Evolutionary conservation across 2,797 vertebrate genomes (phyloP), one percentile per base, ranked within the genome.

Genomic region (Podarcis siculus): DNA sequence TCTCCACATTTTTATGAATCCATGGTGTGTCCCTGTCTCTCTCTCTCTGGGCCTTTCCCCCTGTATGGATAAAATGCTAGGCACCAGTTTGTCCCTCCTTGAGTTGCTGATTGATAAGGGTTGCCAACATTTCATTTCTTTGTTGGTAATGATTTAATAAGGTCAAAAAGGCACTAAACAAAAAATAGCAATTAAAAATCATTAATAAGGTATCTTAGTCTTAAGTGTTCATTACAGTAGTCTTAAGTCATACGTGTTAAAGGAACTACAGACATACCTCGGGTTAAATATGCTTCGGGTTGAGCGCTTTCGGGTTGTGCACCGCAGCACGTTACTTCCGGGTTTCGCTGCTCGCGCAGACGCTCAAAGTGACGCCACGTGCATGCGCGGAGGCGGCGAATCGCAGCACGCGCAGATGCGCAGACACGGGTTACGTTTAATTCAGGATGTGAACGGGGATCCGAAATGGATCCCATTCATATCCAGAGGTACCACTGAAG

Each of bases 381-480:
- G 8, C 42, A 42, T 42, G 42, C 42, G 8, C 1, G 1, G 8
- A 42, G 9, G 42, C 42, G 1, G 42, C 8, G 8, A 42, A 42
- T 42, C 42, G 8, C 8, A 1, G 42, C 42, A 42, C 42, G 9
- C 42, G 8, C 1, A 42, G 42, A 9, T 42, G 42, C 0, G 0
- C 42, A 42, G 42, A 8, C 42, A 9, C 8, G 2, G 42, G 42
- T 42, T 42, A 42, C 8, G 8, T 42, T 42, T 42, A 8, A 8
- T 42, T 42, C 42, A 42, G 42, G 42, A 9, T 42, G 8, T 1
- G 1, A 42, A 42, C 42, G 1, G 42, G 42, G 42, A 42, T 42
- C 42, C 8, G 0, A 1, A 42, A 9, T 0, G 42, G 42, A 42
- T 42, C 42, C 42, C 8, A 0, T 42, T 42, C 8, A 0, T 42